phyloP scores from a whole-genome alignment of 2,113 vertebrate species.

The Rhynchomys soricoides region DNA sequence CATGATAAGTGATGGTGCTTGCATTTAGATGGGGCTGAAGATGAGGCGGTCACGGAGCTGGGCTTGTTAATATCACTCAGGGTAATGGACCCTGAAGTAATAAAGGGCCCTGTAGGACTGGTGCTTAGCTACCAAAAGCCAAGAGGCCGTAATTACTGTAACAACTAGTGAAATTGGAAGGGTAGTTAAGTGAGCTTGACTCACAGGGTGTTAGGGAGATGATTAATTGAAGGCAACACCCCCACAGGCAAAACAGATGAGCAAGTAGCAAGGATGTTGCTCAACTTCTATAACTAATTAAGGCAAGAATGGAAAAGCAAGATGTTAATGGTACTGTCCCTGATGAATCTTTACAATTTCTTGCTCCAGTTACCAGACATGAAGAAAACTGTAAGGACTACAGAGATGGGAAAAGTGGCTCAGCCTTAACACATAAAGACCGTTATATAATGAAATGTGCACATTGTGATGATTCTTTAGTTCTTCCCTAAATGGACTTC shows the following conservation, averaged over 20 bases:
- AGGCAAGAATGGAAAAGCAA: not conserved
- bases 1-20: not conserved
- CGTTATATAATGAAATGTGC: not conserved
- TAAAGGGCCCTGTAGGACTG: constrained; percentile 11
- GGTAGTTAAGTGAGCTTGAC: constrained; percentile 46
- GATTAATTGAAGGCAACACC: constrained; percentile 2
- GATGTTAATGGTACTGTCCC: not conserved
- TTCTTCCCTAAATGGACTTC: not conserved
- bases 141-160: constrained; percentile 31
- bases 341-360: not conserved
- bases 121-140: constrained; percentile 32
- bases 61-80: constrained; percentile 25
- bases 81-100: constrained; percentile 33
- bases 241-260: not conserved
- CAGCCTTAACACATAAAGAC: not conserved
- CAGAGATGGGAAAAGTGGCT: not conserved
- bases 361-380: not conserved
- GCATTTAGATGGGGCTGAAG: not conserved
- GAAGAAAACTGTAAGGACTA: not conserved
- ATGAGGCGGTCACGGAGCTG: not conserved
- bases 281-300: not conserved
- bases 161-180: constrained; percentile 38
- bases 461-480: not conserved
- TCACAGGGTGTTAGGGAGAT: not conserved
- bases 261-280: not conserved